A percentile compares a stretch with the other conserved stretches of the same genome.
phyloP scores from a whole-genome alignment of 2,797 vertebrate species.

The Mormyrops attenuatus region DNA sequence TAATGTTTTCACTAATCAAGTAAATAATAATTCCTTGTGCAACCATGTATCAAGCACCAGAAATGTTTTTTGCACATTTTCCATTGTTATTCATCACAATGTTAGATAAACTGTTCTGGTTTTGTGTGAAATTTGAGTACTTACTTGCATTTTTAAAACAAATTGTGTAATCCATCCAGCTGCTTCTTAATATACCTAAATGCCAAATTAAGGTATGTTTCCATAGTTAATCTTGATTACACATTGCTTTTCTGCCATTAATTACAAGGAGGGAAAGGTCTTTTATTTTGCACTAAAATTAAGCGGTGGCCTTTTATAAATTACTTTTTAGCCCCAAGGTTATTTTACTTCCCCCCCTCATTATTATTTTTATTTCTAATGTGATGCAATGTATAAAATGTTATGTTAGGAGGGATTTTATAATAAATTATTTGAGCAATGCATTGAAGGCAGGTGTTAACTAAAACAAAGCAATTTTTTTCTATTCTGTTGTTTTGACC shows the following conservation, averaged over 20 bases:
- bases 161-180: not conserved
- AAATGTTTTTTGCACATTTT: not conserved
- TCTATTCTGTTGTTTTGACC: not conserved
- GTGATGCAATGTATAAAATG: conserved; percentile 12
- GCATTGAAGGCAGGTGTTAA: not conserved
- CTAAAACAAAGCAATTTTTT: not conserved
- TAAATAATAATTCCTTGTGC: not conserved
- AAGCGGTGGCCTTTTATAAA: conserved; percentile 40
- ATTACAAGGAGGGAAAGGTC: conserved; percentile 43
- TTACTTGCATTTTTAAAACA: conserved; percentile 23
- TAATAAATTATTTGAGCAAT: not conserved
- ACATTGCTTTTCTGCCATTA: conserved; percentile 50
- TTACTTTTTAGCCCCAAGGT: conserved; percentile 39
- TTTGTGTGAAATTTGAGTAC: not conserved
- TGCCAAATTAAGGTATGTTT: conserved; percentile 13
- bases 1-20: not conserved
- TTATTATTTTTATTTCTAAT: conserved; percentile 27
- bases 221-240: conserved; percentile 41
- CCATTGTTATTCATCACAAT: not conserved
- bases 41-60: not conserved
- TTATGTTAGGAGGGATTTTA: not conserved
- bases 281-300: conserved; percentile 46
- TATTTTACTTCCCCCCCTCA: conserved; percentile 28
- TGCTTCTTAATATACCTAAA: not conserved
- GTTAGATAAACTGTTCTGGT: not conserved